Base-by-base conservation (phyloP, 30 jellyfish, hydroid and myxozoan genomes). In the Aurelia aurita region DNA sequence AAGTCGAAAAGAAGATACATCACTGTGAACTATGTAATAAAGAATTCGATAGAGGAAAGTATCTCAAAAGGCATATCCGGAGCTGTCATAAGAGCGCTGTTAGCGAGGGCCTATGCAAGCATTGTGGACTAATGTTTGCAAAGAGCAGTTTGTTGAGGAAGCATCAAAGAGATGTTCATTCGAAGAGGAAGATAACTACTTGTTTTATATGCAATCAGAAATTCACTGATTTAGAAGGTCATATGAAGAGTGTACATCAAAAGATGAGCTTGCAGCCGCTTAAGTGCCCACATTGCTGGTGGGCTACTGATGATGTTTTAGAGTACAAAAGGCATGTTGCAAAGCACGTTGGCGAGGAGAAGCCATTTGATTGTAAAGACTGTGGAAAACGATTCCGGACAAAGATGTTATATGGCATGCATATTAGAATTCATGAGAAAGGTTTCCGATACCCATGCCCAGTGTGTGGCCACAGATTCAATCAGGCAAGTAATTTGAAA, bases 241-340 rank as follows among this genome's bases (percentile, higher is more conserved):
- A 71, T 46, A 71, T 71, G 84, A 69, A n/a, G n/a, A 10, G 22
- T 13, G 68, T 43, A 6, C 84, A 71, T 32, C 69, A 71, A 59
- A 71, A 71, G 29, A 71, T 71, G 84, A 20, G 43, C 67, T 2
- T 9, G 46, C 25, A 19, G 69, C 46, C 54, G 34, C 47, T 31
- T 53, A 71, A 47, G 46, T 71, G 84, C n/a, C 84, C 84, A 19
- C 84, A 71, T 45, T 71, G 84, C 54, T 55, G 67, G 29, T 71
- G 84, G 84, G 84, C 84, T 3, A 71, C 51, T 20, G 69, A 35
- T 46, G 47, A 46, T 18, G 69, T 34, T 18, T 8, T 39, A 14
- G 22, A 43, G 35, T 71, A 71, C 27, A 71, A 71, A 64, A 19
- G 14, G 32, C 84, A 71, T 47, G 69, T 71, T 1, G 84, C 84